A percentile compares a stretch with the other conserved stretches of the same genome.
Conservation (phyloP, 2,113 vertebrate genomes). For the Calypte anna region DNA sequence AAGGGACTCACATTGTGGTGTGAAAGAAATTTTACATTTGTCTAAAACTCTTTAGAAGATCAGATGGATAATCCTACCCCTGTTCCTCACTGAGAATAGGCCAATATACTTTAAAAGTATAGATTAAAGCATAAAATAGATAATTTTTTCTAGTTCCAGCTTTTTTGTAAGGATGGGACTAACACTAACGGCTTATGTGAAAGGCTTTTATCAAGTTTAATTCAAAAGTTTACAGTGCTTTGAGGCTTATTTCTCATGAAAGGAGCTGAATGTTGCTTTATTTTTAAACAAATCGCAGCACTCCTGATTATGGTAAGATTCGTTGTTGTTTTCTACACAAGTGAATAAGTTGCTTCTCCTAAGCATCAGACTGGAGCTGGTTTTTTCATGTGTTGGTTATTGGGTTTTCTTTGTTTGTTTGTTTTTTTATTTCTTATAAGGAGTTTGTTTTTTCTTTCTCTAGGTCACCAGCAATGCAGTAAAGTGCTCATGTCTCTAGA, state of each 20-base stretch:
- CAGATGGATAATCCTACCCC: background rate
- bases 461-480: background rate
- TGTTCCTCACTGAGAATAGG: background rate
- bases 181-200: background rate
- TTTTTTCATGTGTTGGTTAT: background rate
- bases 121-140: background rate
- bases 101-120: background rate
- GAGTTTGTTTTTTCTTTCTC: background rate
- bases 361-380: background rate
- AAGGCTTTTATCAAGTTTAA: background rate
- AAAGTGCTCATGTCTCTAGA: conserved; percentile 1
- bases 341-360: background rate
- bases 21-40: background rate
- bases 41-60: background rate
- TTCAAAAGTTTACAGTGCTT: background rate
- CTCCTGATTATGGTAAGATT: background rate
- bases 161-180: background rate
- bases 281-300: background rate
- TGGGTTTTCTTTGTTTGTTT: background rate
- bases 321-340: background rate
- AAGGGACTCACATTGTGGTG: background rate
- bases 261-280: background rate
- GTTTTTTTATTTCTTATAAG: background rate
- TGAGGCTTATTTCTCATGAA: background rate
- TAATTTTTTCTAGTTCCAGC: fast-evolving